Conservation (phyloP, 2,888 invertebrate species). For the Laspeyria flexula region DNA sequence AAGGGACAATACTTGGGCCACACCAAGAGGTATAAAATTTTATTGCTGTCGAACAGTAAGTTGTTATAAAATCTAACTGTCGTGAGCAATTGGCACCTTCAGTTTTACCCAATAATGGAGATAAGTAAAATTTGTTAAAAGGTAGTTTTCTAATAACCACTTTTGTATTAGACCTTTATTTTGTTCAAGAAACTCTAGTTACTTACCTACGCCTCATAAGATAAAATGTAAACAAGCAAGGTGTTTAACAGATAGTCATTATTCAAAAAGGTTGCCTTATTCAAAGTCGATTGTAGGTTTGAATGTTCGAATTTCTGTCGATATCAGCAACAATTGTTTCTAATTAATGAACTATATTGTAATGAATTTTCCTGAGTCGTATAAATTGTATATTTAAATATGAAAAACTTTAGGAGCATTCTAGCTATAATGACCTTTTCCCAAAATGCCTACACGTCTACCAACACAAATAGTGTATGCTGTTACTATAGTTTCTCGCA, state of each 20-base stretch:
- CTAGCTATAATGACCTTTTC: too few species aligned
- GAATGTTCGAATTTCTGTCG: too few species aligned
- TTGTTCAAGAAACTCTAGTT: not conserved
- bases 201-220: too few species aligned
- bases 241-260: too few species aligned
- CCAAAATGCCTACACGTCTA: conserved; percentile 9
- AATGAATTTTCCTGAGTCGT: too few species aligned
- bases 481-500: not conserved
- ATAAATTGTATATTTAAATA: too few species aligned
- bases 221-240: too few species aligned
- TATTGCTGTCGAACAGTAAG: conserved; percentile 48
- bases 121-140: not conserved
- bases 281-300: too few species aligned
- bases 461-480: conserved; percentile 1
- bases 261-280: too few species aligned
- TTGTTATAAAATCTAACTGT: conserved; percentile 61
- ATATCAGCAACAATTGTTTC: too few species aligned
- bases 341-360: too few species aligned
- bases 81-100: conserved; percentile 42
- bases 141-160: not conserved
- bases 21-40: conserved; percentile 63
- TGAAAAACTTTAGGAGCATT: too few species aligned
- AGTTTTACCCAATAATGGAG: not conserved
- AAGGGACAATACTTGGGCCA: conserved; percentile 33
- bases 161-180: not conserved